phyloP scores from a whole-genome alignment of 2,888 invertebrate genomes.

The Erebia aethiops region DNA sequence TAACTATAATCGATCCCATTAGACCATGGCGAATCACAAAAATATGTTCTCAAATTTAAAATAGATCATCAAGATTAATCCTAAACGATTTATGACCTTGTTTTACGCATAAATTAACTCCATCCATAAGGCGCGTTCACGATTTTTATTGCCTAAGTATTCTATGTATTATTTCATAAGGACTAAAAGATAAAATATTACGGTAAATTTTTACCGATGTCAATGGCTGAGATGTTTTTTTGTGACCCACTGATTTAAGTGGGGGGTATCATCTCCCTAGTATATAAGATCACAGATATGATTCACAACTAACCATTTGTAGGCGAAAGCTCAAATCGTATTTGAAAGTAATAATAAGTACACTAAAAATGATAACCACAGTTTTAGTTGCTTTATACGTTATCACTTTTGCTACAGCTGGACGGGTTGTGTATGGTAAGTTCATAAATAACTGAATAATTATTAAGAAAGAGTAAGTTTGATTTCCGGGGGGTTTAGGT shows the following conservation, averaged over 20 bases:
- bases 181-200: slow-evolving; percentile 57
- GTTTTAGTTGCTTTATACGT: slow-evolving; percentile 56
- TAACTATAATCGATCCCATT: background rate
- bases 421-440: slow-evolving; percentile 64
- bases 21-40: slow-evolving; percentile 12
- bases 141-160: background rate
- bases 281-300: slow-evolving; percentile 74
- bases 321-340: slow-evolving; percentile 58
- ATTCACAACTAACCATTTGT: slow-evolving; percentile 65
- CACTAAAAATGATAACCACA: slow-evolving; percentile 61
- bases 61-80: slow-evolving; percentile 25
- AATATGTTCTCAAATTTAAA: slow-evolving; percentile 22
- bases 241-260: slow-evolving; percentile 64
- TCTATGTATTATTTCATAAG: slow-evolving; percentile 21
- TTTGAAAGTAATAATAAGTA: slow-evolving; percentile 17
- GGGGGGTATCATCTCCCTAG: slow-evolving; percentile 62
- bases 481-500: too few species aligned
- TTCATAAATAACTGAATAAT: slow-evolving; percentile 22
- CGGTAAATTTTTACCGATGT: slow-evolving; percentile 71
- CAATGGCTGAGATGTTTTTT: slow-evolving; percentile 62
- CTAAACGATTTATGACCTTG: slow-evolving; percentile 29
- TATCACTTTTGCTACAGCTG: slow-evolving; percentile 57
- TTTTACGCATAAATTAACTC: slow-evolving; percentile 43
- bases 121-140: slow-evolving; percentile 30
- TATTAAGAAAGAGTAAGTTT: background rate